Percentiles rank a stretch among this genome's conserved stretches.
phyloP scores from a whole-genome alignment of 2,797 vertebrate genomes.

The Acestrorhynchus altus region DNA sequence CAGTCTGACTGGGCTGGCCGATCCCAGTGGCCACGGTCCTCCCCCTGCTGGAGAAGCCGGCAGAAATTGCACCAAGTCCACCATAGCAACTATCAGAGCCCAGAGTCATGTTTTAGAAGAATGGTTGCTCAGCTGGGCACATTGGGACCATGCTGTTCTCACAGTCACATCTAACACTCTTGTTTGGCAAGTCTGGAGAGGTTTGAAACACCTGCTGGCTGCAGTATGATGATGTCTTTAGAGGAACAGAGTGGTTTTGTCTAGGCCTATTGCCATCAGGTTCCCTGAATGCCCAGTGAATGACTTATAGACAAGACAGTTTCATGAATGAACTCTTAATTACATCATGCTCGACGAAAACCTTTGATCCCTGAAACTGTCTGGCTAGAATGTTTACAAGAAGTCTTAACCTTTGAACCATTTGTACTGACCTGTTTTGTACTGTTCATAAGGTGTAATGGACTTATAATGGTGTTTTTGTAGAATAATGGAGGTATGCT shows the following conservation, averaged over 20 bases:
- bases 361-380: too few relatives aligned
- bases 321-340: not conserved
- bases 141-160: not conserved
- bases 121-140: not conserved
- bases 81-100: not conserved
- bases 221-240: not conserved
- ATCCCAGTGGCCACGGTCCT: not conserved
- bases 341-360: too few relatives aligned
- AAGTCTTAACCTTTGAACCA: too few relatives aligned
- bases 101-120: not conserved
- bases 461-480: too few relatives aligned
- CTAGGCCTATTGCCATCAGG: not conserved
- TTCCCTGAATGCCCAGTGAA: not conserved
- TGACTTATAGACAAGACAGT: not conserved
- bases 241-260: not conserved
- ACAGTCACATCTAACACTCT: conserved; percentile 16
- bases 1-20: conserved; percentile 17
- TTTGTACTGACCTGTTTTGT: too few relatives aligned
- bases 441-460: too few relatives aligned
- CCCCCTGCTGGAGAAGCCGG: not conserved
- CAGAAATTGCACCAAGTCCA: conserved; percentile 15
- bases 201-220: conserved; percentile 19
- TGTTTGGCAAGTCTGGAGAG: conserved; percentile 30
- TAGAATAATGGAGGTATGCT: too few relatives aligned
- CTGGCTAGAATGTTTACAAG: too few relatives aligned